Conservation (phyloP, 2,888 invertebrate genomes). For the Lasioglossum lativentre region DNA sequence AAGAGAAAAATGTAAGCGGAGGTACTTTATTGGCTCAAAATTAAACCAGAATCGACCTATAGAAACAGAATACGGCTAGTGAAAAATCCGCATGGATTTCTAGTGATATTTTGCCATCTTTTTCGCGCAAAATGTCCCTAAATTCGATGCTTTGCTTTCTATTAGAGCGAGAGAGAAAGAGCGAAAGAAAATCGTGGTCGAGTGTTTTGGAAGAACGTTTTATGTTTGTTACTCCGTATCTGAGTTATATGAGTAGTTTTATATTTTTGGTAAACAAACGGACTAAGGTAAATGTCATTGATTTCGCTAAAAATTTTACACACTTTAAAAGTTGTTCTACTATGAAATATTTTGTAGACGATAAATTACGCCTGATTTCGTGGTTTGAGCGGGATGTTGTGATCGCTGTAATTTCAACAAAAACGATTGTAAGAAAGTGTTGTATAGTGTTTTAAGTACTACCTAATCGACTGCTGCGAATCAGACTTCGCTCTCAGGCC, state of each 20-base stretch:
- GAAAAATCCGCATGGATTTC: neutral
- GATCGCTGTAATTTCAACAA: conserved; percentile 26
- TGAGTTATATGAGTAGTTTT: conserved; percentile 47
- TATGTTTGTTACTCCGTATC: conserved; percentile 48
- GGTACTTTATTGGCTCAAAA: neutral
- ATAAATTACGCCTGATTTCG: conserved; percentile 19
- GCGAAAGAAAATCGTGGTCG: conserved; percentile 48
- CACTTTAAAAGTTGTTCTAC: neutral
- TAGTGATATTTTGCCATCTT: neutral
- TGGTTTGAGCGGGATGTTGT: conserved; percentile 41
- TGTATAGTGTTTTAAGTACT: conserved; percentile 15
- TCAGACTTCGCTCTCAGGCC: neutral
- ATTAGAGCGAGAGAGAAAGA: conserved; percentile 7
- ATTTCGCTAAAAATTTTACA: conserved; percentile 1
- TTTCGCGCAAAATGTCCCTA: conserved; percentile 20
- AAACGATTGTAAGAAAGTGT: conserved; percentile 30
- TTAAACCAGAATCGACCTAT: conserved; percentile 11
- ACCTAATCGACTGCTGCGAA: neutral
- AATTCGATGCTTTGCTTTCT: conserved; percentile 1
- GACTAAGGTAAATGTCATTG: conserved; percentile 44
- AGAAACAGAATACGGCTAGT: neutral
- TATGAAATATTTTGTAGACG: neutral
- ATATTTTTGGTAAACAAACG: conserved; percentile 68
- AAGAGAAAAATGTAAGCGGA: neutral
- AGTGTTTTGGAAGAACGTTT: conserved; percentile 63